Percentiles rank a stretch among this genome's conserved stretches.
These are phyloP conservation scores for Bergia sp. DNA, from an alignment of 92 coral and sea anemone species.

Conservation along the genomic window DNA sequence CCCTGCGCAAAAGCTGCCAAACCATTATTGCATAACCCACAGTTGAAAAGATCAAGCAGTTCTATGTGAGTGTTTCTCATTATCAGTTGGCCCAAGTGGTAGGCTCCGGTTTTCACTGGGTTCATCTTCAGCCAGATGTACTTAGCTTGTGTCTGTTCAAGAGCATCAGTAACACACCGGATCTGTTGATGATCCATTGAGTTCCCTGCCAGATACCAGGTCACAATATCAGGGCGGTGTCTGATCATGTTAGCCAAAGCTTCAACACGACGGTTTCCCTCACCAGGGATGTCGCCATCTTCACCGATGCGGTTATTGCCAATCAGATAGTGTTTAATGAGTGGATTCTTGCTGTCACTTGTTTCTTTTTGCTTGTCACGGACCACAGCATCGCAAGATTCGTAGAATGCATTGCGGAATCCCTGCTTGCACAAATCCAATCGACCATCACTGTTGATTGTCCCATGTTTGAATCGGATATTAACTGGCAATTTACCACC, in stretches of 20 bases:
- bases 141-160: conserved; percentile 58
- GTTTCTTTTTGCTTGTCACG: conserved; percentile 43
- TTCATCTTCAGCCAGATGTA: conserved; percentile 68
- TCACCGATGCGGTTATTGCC: conserved; percentile 71
- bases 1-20: conserved; percentile 61
- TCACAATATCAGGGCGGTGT: conserved; percentile 61
- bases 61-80: conserved; percentile 55
- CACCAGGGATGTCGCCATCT: conserved; percentile 63
- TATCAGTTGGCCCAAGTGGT: conserved; percentile 60
- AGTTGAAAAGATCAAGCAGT: conserved; percentile 64
- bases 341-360: conserved; percentile 39
- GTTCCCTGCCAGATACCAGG: conserved; percentile 71
- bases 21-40: conserved; percentile 69
- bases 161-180: conserved; percentile 56
- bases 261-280: conserved; percentile 59
- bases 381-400: conserved; percentile 59
- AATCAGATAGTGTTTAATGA: conserved; percentile 65
- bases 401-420: conserved; percentile 58
- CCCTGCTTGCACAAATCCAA: conserved; percentile 71
- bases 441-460: conserved; percentile 68
- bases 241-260: conserved; percentile 68
- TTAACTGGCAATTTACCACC: conserved; percentile 59
- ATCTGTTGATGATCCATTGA: conserved; percentile 54
- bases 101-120: conserved; percentile 68
- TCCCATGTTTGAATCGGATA: conserved; percentile 63